Evolutionary conservation across 2,113 vertebrate species (phyloP).

Genomic region (Plectropomus leopardus): DNA sequence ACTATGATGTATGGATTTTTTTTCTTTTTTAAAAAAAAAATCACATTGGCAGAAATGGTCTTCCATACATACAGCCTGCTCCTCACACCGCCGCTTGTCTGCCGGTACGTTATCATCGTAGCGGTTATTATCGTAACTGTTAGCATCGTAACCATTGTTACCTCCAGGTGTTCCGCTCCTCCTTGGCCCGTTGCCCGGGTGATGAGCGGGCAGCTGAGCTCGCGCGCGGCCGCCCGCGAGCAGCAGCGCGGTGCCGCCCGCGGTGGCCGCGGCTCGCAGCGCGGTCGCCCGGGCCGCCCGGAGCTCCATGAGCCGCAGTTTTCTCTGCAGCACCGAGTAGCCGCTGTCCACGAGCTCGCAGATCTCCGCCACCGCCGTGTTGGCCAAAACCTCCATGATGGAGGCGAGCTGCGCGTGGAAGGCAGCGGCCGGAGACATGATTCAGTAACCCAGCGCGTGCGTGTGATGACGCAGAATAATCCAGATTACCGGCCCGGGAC

Average conservation of each 20-base stretch:
- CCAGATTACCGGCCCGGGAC: too few species aligned
- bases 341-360: slow-evolving; percentile 76
- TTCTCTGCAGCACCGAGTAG: slow-evolving; percentile 71
- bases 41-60: too few species aligned
- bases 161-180: not conserved
- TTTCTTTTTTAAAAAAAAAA: too few species aligned
- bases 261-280: slow-evolving; percentile 22
- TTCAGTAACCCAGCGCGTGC: not conserved
- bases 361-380: slow-evolving; percentile 80
- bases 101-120: too few species aligned
- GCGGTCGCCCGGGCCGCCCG: slow-evolving; percentile 54
- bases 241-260: not conserved
- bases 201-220: slow-evolving; percentile 2
- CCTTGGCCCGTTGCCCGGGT: slow-evolving; percentile 17
- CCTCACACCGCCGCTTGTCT: too few species aligned
- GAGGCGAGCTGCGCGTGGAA: slow-evolving; percentile 76
- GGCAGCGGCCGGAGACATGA: slow-evolving; percentile 73
- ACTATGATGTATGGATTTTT: too few species aligned
- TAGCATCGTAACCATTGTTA: too few species aligned
- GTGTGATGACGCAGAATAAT: not conserved
- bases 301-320: slow-evolving; percentile 74
- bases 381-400: slow-evolving; percentile 80
- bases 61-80: too few species aligned
- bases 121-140: too few species aligned
- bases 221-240: slow-evolving; percentile 28